phyloP scores from a whole-genome alignment of 2,888 invertebrate genomes.

The Amblyjoppa proteus region DNA sequence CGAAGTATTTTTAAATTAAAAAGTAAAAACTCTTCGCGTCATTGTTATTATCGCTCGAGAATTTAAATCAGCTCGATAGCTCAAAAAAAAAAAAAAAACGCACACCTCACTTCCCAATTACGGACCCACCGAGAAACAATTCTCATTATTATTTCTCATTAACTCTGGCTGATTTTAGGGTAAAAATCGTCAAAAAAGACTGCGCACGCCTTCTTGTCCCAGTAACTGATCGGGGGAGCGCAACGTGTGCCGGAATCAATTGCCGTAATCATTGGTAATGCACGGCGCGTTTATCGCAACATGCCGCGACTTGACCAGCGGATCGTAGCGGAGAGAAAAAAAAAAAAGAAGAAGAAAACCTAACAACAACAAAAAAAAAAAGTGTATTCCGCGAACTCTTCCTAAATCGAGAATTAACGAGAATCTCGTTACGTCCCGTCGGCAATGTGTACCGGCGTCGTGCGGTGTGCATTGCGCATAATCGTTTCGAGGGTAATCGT shows the following conservation, averaged over 20 bases:
- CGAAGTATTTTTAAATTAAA: no score
- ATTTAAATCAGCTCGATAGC: no score
- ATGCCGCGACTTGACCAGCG: background rate
- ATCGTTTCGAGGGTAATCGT: constrained; percentile 34
- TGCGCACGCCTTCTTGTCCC: background rate
- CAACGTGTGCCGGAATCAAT: constrained; percentile 14
- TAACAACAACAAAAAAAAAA: background rate
- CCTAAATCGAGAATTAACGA: constrained; percentile 32
- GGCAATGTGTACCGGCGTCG: background rate
- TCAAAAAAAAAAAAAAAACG: no score
- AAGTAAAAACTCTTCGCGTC: no score
- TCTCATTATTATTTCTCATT: no score
- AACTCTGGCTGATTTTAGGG: no score
- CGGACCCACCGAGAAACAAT: no score
- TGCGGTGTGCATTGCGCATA: constrained; percentile 9
- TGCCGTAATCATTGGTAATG: constrained; percentile 14
- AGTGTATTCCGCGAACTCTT: background rate
- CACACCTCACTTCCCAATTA: no score
- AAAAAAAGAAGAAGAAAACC: background rate
- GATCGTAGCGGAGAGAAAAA: background rate
- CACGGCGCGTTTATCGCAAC: background rate
- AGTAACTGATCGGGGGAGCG: background rate
- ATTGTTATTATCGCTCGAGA: no score
- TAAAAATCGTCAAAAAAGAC: background rate
- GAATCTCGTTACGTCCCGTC: background rate